phyloP scores from a whole-genome alignment of 2,113 vertebrate genomes.

The Saccopteryx leptura region DNA sequence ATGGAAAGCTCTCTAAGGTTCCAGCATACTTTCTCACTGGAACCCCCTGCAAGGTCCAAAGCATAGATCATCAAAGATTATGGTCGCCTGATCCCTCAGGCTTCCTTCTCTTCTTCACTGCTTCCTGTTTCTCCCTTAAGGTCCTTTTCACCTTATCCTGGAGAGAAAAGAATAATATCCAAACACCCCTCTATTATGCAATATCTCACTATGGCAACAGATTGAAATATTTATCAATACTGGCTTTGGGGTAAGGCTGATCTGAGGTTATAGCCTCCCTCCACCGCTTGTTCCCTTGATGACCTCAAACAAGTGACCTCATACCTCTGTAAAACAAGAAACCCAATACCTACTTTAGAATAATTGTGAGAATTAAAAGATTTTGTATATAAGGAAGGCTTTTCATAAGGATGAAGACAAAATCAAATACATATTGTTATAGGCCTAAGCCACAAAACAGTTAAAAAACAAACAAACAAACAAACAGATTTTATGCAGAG shows the following conservation, averaged over 20 bases:
- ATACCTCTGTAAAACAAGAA: background rate
- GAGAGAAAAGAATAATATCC: conserved; percentile 6
- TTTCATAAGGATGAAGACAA: background rate
- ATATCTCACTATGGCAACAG: background rate
- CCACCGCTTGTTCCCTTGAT: background rate
- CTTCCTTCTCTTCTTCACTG: background rate
- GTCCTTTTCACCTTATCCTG: background rate
- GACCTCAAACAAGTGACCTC: background rate
- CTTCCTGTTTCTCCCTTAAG: background rate
- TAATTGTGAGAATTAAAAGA: background rate
- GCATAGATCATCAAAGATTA: background rate
- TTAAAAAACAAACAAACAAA: background rate
- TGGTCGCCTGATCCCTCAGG: background rate
- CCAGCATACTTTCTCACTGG: background rate
- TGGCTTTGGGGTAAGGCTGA: background rate
- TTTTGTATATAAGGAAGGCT: background rate
- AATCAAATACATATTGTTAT: background rate
- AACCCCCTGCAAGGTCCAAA: background rate
- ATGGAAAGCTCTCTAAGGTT: background rate
- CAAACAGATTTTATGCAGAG: background rate
- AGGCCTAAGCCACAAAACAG: background rate
- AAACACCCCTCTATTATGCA: background rate
- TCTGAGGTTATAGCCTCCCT: background rate
- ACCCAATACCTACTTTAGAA: background rate
- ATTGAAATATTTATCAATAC: conserved; percentile 39